phyloP scores from a whole-genome alignment of 2,888 invertebrate species.

The Philopedon plagiatum region DNA sequence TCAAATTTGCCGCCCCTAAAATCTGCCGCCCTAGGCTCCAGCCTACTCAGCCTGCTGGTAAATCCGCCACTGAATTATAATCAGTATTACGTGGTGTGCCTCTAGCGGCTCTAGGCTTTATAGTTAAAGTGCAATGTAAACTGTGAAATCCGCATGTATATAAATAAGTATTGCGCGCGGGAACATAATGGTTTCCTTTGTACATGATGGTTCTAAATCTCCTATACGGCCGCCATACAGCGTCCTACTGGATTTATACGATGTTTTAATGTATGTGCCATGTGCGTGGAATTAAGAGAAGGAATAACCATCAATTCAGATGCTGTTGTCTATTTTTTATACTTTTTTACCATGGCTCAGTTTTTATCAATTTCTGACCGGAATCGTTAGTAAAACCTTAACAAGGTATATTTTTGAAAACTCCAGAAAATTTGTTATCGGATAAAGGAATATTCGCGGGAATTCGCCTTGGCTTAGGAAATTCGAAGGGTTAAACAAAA shows the following conservation, averaged over 20 bases:
- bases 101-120: slow-evolving; percentile 4
- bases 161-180: slow-evolving; percentile 21
- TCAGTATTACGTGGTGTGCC: not conserved
- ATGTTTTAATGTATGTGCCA: slow-evolving; percentile 18
- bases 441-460: too few relatives aligned
- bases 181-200: slow-evolving; percentile 32
- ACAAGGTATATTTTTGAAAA: too few relatives aligned
- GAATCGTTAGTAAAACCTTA: too few relatives aligned
- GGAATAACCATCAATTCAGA: not conserved
- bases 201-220: slow-evolving; percentile 26
- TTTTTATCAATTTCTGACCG: too few relatives aligned
- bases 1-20: too few relatives aligned
- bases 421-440: too few relatives aligned
- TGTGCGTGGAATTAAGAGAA: slow-evolving; percentile 25
- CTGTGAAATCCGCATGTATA: slow-evolving; percentile 33
- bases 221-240: not conserved
- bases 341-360: too few relatives aligned
- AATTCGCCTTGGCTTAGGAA: too few relatives aligned
- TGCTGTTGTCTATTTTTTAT: not conserved
- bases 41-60: too few relatives aligned
- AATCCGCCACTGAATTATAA: too few relatives aligned
- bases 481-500: too few relatives aligned
- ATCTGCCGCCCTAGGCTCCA: too few relatives aligned
- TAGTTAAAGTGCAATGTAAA: slow-evolving; percentile 25
- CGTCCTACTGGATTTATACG: slow-evolving; percentile 6